Evolutionary conservation across 2,888 invertebrate species (phyloP), one percentile per base, ranked within the genome.

Genomic region (Agrotis exclamationis): DNA sequence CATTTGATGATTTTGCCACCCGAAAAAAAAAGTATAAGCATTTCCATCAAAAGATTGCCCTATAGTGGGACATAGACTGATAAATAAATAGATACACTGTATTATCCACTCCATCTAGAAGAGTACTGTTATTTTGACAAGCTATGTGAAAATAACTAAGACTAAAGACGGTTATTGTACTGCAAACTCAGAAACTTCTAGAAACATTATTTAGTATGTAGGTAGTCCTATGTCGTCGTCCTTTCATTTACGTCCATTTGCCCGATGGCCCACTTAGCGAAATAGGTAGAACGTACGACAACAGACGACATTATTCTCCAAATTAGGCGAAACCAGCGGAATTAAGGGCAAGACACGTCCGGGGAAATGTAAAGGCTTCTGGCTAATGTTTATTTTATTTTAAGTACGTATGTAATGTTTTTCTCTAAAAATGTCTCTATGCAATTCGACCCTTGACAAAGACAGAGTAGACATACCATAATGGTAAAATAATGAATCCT

Each of bases 241-340:
- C 48, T 44, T 62, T 50, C 51, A 44, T n/a, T 78, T n/a, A 18
- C 47, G 63, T 53, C 71, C 63, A 58, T 78, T 63, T 56, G 3
- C 33, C 18, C 48, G 13, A 48, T 48, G 51, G 62, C n/a, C 48
- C 78, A 71, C 63, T 74, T 71, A 78, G 48, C 18, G 24, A 71
- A 74, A 71, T 71, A 48, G 78, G 47, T 48, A 47, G 20, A 78
- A 63, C 14, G 51, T 48, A 71, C 51, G 63, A 63, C 71, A 33
- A 50, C 20, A 13, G 20, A 14, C 76, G 18, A 45, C 77, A 76
- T 76, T 50, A 76, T 60, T 76, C 74, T 50, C 50, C 18, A 47
- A 66, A 75, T 67, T 51, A 45, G 45, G 13, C 20, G 66, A 50
- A 58, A 51, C 47, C 20, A 47, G 28, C 76, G 18, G 50, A 67